Base-by-base conservation (phyloP, 2,888 invertebrate genomes). In the Callosobruchus maculatus region DNA sequence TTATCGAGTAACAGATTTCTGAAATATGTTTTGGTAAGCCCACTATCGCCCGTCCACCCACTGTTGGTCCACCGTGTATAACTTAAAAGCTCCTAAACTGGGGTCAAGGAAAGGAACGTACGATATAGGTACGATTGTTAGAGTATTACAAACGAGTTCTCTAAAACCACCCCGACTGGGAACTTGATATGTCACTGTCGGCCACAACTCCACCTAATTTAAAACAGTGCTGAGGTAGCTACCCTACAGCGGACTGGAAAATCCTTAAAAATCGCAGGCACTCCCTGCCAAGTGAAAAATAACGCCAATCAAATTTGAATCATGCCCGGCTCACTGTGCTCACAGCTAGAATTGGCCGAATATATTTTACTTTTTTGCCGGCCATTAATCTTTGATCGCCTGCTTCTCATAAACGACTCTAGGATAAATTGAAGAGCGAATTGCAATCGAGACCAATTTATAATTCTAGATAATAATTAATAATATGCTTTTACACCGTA, bases 201-300 rank as follows among this genome's bases (percentile, higher is more conserved):
- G 49, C 18, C 13, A 18, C 49, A 49, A 49, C 49, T 49, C 49
- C 49, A 49, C 18, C 49, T 49, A 7, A 49, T 49, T 49, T 49
- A 49, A 49, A 49, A 49, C 49, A 49, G 49, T 49, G 49, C 49
- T 49, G 49, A 49, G 49, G 49, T 49, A 49, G 49, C 49, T 49
- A 49, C 49, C 81, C 75, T 77, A 80, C 79, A 78, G 13, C 49
- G 49, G 49, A 49, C 49, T 18, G 49, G 49, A 5, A 78, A 81
- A 83, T 83, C 83, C 82, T 78, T 77, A 78, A 79, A 82, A 83
- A 83, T 83, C 80, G 78, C 80, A 77, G 76, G 73, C 79, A 80
- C 81, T 80, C 77, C 77, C 73, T 72, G 73, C 77, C 75, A 20
- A 22, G 75, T 81, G 81, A 82, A 80, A 82, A 81, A 82, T 82